phyloP scores from a whole-genome alignment of 2,797 vertebrate genomes.

The Coendou prehensilis region DNA sequence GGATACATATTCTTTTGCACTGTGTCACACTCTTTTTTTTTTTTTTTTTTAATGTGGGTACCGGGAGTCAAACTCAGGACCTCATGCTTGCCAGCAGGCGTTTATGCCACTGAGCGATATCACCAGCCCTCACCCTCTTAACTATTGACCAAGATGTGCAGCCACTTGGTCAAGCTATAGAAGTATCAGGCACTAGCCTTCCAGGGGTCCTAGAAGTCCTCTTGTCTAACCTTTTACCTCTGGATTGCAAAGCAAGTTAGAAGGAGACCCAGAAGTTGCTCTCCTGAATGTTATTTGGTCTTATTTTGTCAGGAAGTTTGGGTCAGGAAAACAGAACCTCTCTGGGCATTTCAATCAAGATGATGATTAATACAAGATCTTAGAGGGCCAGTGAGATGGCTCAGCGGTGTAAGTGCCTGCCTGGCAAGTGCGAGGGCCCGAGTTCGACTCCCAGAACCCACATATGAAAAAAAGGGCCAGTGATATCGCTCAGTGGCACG shows the following conservation, averaged over 20 bases:
- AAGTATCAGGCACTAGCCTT: not conserved
- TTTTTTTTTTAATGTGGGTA: too few relatives aligned
- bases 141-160: not conserved
- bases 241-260: not conserved
- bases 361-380: not conserved
- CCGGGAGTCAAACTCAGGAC: too few relatives aligned
- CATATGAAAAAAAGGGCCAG: too few relatives aligned
- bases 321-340: not conserved
- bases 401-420: too few relatives aligned
- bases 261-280: not conserved
- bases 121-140: not conserved
- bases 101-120: too few relatives aligned
- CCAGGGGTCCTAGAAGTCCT: not conserved
- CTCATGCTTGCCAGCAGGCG: too few relatives aligned
- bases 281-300: not conserved
- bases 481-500: too few relatives aligned
- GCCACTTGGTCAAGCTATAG: not conserved
- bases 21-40: not conserved
- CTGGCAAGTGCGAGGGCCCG: too few relatives aligned
- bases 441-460: too few relatives aligned
- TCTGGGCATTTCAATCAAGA: not conserved
- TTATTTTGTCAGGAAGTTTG: not conserved
- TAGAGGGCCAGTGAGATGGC: too few relatives aligned
- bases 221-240: not conserved
- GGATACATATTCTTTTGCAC: not conserved